Percentiles rank a stretch among this genome's conserved stretches.
These are phyloP conservation scores for Gadus macrocephalus DNA, from an alignment of 2,113 vertebrate genomes.

Conservation along the genomic window DNA sequence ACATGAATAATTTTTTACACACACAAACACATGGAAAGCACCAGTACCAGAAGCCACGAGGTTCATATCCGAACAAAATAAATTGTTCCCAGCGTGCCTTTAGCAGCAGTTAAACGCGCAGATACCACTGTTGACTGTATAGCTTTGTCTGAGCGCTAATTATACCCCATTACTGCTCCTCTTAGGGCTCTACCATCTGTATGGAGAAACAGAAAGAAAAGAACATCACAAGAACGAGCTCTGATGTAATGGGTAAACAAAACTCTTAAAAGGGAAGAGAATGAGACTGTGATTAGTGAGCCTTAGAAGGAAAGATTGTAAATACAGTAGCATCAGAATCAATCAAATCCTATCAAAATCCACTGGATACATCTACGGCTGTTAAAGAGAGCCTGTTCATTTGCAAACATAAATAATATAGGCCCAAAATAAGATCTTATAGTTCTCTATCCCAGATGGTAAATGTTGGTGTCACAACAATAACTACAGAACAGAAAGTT, in stretches of 20 bases:
- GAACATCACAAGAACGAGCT: background rate
- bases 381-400: too few species aligned
- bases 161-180: conserved; percentile 11
- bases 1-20: background rate
- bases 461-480: too few species aligned
- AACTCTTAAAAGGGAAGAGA: background rate
- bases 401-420: too few species aligned
- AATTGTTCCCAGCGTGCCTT: background rate
- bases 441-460: too few species aligned
- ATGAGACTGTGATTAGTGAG: background rate
- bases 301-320: too few species aligned
- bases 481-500: too few species aligned
- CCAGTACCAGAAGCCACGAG: background rate
- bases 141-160: conserved; percentile 11
- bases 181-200: conserved; percentile 8
- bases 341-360: too few species aligned
- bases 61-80: background rate
- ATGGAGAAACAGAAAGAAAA: conserved; percentile 4
- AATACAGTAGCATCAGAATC: too few species aligned
- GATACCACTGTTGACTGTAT: background rate
- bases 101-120: background rate
- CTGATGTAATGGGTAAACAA: conserved; percentile 12
- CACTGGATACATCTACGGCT: too few species aligned
- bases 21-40: background rate
- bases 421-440: too few species aligned